These are phyloP conservation scores for Anagyrus pseudococci DNA, from an alignment of 2,888 invertebrate genomes.

Conservation along the genomic window DNA sequence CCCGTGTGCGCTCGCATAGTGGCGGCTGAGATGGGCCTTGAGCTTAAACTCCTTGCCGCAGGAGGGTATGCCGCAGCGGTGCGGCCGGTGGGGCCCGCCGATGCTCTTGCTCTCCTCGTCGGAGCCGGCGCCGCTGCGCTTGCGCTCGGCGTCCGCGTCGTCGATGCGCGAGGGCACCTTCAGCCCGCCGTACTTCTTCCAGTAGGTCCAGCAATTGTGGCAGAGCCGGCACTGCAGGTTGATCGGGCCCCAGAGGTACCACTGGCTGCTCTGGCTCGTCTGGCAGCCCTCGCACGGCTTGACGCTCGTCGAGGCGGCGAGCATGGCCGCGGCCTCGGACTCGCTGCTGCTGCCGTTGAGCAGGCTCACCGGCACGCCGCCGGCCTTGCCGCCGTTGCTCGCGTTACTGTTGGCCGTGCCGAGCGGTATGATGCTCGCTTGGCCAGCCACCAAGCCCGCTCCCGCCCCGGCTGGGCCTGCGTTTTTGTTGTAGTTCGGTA, in stretches of 20 bases:
- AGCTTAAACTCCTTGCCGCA: slow-evolving; percentile 96
- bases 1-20: slow-evolving; percentile 92
- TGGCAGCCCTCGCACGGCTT: slow-evolving; percentile 88
- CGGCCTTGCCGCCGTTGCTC: slow-evolving; percentile 72
- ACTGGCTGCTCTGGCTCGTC: slow-evolving; percentile 82
- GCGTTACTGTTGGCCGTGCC: slow-evolving; percentile 78
- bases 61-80: slow-evolving; percentile 88
- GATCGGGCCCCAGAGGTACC: slow-evolving; percentile 96
- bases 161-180: slow-evolving; percentile 66
- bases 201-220: slow-evolving; percentile 93
- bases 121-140: slow-evolving; percentile 56
- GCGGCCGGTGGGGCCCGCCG: slow-evolving; percentile 76
- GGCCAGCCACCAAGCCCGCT: slow-evolving; percentile 45
- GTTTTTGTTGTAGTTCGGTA: slow-evolving; percentile 96
- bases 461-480: slow-evolving; percentile 35
- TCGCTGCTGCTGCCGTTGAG: slow-evolving; percentile 78
- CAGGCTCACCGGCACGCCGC: slow-evolving; percentile 65
- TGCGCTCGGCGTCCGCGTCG: slow-evolving; percentile 55
- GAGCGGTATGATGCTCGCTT: slow-evolving; percentile 56
- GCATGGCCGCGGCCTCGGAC: slow-evolving; percentile 72
- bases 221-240: slow-evolving; percentile 94
- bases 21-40: slow-evolving; percentile 91
- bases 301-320: slow-evolving; percentile 66
- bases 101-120: slow-evolving; percentile 64
- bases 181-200: slow-evolving; percentile 98